Conservation (phyloP, 2,888 invertebrate genomes). For the Agrotis segetum region DNA sequence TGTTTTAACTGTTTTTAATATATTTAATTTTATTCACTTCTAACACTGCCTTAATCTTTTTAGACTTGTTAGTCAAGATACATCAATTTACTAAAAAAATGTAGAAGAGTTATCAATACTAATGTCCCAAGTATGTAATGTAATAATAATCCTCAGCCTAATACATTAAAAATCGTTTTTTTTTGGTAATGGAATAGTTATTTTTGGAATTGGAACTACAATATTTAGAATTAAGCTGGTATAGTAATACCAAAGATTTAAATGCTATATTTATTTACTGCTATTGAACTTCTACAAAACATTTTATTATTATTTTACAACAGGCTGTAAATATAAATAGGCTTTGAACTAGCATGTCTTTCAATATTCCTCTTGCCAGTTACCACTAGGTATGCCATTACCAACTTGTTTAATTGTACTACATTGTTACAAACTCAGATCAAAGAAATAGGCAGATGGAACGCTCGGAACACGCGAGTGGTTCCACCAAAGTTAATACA, state of each 20-base stretch:
- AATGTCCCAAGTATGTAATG: conserved; percentile 17
- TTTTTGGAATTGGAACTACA: conserved; percentile 48
- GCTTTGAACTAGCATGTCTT: neutral
- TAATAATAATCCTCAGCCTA: neutral
- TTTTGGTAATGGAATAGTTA: conserved; percentile 50
- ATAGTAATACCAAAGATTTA: conserved; percentile 60
- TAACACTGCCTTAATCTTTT: conserved; percentile 51
- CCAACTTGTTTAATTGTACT: neutral
- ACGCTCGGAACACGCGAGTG: no score
- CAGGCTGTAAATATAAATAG: conserved; percentile 19
- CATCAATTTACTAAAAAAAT: conserved; percentile 30
- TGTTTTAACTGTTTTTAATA: conserved; percentile 43
- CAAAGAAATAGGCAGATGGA: no score
- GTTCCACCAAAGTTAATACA: no score
- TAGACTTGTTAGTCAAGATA: conserved; percentile 31
- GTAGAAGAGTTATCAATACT: conserved; percentile 13
- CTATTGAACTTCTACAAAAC: neutral
- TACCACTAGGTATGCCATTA: neutral
- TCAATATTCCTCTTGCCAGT: neutral
- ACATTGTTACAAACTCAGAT: conserved; percentile 21
- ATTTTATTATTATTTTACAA: conserved; percentile 6
- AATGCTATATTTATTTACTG: conserved; percentile 24
- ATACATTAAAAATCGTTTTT: neutral
- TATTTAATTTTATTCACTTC: conserved; percentile 42
- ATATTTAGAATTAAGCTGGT: conserved; percentile 72